Evolutionary conservation across 2,113 vertebrate genomes (phyloP).

Genomic region (Martes martes): DNA sequence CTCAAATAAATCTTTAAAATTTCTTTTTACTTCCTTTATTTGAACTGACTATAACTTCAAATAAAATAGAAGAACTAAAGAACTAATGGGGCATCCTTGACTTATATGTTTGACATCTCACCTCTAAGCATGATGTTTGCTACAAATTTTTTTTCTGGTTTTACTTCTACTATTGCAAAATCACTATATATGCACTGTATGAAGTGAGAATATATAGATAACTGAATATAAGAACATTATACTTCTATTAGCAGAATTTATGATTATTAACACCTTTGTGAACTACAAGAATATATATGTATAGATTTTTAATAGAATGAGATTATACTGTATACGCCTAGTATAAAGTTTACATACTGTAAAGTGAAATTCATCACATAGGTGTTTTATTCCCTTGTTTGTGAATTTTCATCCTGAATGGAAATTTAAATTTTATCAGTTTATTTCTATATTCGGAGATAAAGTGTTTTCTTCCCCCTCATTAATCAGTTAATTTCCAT

Average conservation of each 20-base stretch:
- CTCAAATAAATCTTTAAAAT: background rate
- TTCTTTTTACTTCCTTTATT: background rate
- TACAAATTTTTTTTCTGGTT: background rate
- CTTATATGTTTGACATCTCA: background rate
- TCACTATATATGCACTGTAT: background rate
- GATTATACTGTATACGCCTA: background rate
- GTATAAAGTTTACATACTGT: background rate
- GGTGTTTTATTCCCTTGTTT: background rate
- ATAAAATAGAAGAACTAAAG: background rate
- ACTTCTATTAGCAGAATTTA: background rate
- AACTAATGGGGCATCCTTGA: background rate
- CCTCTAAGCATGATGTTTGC: background rate
- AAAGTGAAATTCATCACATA: background rate
- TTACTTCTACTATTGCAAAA: background rate
- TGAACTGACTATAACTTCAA: background rate
- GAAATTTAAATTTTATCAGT: background rate
- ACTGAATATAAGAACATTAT: background rate
- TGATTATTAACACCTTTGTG: background rate
- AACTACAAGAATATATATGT: background rate
- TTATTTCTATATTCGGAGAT: background rate
- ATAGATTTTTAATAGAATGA: background rate
- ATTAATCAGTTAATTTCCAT: background rate
- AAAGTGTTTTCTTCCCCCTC: background rate
- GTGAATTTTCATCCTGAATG: background rate
- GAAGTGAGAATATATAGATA: background rate